Percentiles rank a stretch among this genome's conserved stretches.
Conservation (phyloP, 2,113 vertebrate genomes). For the Neogale vison region DNA sequence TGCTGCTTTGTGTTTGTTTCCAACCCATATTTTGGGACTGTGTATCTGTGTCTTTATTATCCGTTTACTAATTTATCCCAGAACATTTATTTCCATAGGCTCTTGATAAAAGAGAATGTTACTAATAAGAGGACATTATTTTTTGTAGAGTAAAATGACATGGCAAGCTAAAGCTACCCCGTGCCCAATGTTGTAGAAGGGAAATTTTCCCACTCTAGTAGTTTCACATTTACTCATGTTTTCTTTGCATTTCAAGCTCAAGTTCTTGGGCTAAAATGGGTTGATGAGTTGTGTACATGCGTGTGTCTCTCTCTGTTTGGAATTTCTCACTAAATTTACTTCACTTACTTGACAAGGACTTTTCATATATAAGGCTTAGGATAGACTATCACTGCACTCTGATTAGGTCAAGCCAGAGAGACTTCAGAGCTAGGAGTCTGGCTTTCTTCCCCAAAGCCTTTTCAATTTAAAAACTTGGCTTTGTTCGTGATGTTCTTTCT, state of each 20-base stretch:
- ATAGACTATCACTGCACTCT: background rate
- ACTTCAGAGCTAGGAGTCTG: background rate
- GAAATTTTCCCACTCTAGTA: background rate
- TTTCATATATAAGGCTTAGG: constrained; percentile 5
- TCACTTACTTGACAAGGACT: background rate
- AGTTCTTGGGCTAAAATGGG: background rate
- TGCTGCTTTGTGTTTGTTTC: constrained; percentile 10
- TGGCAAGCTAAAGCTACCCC: background rate
- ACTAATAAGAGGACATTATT: background rate
- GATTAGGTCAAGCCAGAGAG: background rate
- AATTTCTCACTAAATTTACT: background rate
- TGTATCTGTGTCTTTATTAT: background rate
- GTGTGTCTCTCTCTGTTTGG: background rate
- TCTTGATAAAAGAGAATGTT: background rate
- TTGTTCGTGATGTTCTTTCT: background rate
- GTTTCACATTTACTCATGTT: background rate
- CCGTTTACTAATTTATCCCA: background rate
- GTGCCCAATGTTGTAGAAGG: background rate
- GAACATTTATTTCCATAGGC: background rate
- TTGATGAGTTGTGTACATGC: background rate
- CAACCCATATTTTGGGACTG: background rate
- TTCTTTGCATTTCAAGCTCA: background rate
- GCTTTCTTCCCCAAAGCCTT: background rate
- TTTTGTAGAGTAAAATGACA: background rate
- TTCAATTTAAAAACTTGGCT: background rate